Percentiles rank a stretch among this genome's conserved stretches.
phyloP scores from a whole-genome alignment of 1,140 invertebrate species.

The Leptonema lineaticorne region DNA sequence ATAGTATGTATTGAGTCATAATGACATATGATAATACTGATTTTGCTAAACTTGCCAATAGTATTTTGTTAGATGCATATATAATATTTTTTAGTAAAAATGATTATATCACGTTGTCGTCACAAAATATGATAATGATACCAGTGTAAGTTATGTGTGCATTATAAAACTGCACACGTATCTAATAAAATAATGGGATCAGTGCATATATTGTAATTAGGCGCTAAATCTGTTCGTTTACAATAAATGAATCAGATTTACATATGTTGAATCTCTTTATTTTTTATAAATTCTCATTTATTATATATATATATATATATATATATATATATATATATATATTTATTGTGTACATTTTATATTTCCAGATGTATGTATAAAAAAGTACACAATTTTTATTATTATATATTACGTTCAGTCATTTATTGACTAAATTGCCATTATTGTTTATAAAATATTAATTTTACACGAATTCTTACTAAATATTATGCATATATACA shows the following conservation, averaged over 20 bases:
- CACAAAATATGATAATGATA: neutral
- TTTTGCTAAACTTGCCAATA: conserved; percentile 26
- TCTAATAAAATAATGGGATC: conserved; percentile 17
- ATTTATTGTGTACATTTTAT: no score
- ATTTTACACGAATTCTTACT: conserved; percentile 1
- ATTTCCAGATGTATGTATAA: no score
- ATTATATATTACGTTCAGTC: conserved; percentile 20
- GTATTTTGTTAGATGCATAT: neutral
- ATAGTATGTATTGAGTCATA: no score
- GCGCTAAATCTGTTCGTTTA: conserved; percentile 17
- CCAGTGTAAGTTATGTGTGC: neutral
- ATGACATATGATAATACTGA: no score
- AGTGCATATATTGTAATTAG: conserved; percentile 27
- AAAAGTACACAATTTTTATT: neutral
- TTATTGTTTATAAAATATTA: conserved; percentile 19
- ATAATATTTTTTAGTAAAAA: neutral
- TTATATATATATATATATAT: no score
- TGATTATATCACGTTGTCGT: neutral
- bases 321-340: no score
- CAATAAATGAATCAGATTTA: conserved; percentile 26
- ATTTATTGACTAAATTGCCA: conserved; percentile 21
- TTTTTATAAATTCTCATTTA: conserved; percentile 21
- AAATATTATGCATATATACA: conserved; percentile 18
- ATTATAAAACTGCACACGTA: neutral
- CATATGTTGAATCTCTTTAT: conserved; percentile 23